Percentiles rank a stretch among this genome's conserved stretches.
Conservation (phyloP, 2,797 vertebrate genomes). For the Hyperoplus immaculatus region DNA sequence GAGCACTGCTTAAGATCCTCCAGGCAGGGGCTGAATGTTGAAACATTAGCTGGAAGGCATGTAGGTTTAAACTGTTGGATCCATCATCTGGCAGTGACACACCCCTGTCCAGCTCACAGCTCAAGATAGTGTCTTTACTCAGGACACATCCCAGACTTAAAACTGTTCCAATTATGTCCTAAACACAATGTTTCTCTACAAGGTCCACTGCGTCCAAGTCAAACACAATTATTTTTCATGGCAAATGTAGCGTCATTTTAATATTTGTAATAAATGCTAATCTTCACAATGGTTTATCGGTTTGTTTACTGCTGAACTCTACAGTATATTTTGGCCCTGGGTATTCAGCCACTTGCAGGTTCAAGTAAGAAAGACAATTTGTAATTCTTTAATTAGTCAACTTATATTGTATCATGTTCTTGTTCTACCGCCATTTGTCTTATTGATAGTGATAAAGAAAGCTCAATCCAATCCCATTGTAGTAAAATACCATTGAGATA, state of each 20-base stretch:
- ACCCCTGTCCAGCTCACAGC: constrained; percentile 6
- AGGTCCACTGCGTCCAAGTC: neutral
- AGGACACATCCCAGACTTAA: constrained; percentile 1
- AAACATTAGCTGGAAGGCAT: constrained; percentile 39
- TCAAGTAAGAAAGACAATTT: neutral
- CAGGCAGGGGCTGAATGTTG: constrained; percentile 34
- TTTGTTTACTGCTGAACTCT: neutral
- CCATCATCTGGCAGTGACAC: constrained; percentile 24
- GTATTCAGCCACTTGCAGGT: neutral
- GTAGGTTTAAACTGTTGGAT: constrained; percentile 22
- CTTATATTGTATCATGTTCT: neutral
- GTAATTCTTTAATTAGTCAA: neutral
- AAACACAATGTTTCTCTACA: neutral
- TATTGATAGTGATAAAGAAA: neutral
- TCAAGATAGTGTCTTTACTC: constrained; percentile 6
- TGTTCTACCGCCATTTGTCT: neutral
- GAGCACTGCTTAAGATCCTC: constrained; percentile 12
- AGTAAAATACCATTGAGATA: neutral
- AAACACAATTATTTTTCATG: neutral
- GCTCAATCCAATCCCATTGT: neutral
- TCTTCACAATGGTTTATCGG: neutral
- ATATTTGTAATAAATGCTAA: neutral
- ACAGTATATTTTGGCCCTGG: neutral
- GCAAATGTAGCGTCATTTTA: neutral
- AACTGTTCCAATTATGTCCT: constrained; percentile 8